Base-by-base conservation (phyloP, 2,797 vertebrate genomes). In the Enteromius paludinosus region DNA sequence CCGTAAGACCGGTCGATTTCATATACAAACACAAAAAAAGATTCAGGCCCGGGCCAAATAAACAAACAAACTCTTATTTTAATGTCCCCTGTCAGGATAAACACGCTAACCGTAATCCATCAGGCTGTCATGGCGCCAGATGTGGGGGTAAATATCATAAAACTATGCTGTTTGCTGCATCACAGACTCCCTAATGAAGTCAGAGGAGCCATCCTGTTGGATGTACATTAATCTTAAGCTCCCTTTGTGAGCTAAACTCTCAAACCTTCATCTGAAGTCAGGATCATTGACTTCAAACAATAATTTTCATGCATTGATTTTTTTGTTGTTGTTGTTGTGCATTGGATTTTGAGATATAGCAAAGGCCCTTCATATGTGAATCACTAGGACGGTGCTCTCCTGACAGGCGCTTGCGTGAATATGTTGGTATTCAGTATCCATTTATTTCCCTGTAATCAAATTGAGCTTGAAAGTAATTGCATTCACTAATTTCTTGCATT, bases 51-150 rank as follows among this genome's bases (percentile, higher is more conserved):
- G 75, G 81, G 68, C 87, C 81, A 30, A 70, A 84, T 80, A 84
- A 82, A 85, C 84, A 69, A 89, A 89, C 90, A 77, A 81, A 73
- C 20, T 30, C 61, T 69, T 76, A 84, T 88, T 91, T 91, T 88
- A 62, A 91, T 92, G 90, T 90, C 83, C 86, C 78, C 70, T 87
- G 85, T 82, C 82, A 88, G 85, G 86, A 84, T 85, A 88, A 84
- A 86, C 87, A 89, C 69, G 84, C 87, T 87, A 91, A 89, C 87
- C 54, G 54, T 90, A 88, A 92, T 93, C 79, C 82, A 81, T 91
- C 87, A 87, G 82, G 79, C 83, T 89, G 88, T 87, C 80, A 59
- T 84, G 77, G 87, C 43, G 49, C 86, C 92, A 93, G 92, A 93
- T 93, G 91, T 88, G 78, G 78, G 72, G 49, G 54, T 83, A 87